A percentile compares a stretch with the other conserved stretches of the same genome.
phyloP scores from a whole-genome alignment of 2,797 vertebrate genomes.

The Sparidentex hasta region DNA sequence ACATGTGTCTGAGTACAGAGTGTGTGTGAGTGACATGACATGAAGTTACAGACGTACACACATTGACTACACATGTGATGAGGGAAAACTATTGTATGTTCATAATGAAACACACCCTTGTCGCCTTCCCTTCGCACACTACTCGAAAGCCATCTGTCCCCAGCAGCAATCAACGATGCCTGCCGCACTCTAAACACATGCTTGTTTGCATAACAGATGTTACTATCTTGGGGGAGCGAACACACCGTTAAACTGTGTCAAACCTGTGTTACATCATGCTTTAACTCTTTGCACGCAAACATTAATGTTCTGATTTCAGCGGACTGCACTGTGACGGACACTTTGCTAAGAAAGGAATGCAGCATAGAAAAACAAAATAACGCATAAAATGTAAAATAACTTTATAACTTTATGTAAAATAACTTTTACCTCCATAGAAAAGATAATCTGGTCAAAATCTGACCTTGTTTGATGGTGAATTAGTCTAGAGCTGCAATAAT shows the following conservation, averaged over 20 bases:
- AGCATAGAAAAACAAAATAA: not conserved
- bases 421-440: not conserved
- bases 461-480: not conserved
- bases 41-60: not conserved
- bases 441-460: not conserved
- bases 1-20: not conserved
- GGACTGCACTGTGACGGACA: not conserved
- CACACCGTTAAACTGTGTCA: not conserved
- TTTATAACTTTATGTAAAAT: too few relatives aligned
- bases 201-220: conserved; percentile 67
- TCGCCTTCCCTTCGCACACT: not conserved
- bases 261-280: not conserved
- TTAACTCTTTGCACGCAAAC: not conserved
- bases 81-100: not conserved
- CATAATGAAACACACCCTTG: not conserved
- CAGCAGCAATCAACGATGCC: too few relatives aligned
- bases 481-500: too few relatives aligned
- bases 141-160: not conserved
- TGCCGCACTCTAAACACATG: not conserved
- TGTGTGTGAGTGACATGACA: not conserved
- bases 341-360: not conserved
- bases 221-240: not conserved
- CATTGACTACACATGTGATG: not conserved
- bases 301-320: not conserved
- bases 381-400: not conserved